phyloP scores from a whole-genome alignment of 2,888 invertebrate genomes.

The Mesochorus sp. region DNA sequence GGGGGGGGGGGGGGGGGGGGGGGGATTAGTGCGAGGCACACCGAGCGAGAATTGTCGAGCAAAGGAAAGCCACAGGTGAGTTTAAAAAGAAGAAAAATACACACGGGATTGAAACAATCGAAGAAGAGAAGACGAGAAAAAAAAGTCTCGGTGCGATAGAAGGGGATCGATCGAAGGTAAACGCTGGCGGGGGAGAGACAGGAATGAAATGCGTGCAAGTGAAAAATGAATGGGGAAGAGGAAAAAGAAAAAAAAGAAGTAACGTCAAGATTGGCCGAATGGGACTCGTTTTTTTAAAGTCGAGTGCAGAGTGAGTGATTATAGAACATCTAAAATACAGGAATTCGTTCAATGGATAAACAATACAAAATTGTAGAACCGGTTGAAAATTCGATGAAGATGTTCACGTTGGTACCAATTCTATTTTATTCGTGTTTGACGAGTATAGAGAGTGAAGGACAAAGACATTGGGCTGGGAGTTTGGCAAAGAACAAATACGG shows the following conservation, averaged over 20 bases:
- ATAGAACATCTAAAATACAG: background rate
- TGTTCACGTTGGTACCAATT: too few species aligned
- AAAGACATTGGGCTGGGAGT: too few species aligned
- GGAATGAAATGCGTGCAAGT: constrained; percentile 1
- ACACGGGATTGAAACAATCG: constrained; percentile 16
- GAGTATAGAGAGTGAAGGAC: too few species aligned
- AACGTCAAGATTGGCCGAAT: constrained; percentile 16
- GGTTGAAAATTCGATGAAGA: too few species aligned
- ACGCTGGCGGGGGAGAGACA: background rate
- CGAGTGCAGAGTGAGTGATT: too few species aligned
- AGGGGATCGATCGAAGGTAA: background rate
- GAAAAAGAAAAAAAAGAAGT: background rate
- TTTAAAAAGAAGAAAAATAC: constrained; percentile 9
- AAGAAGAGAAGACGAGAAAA: background rate
- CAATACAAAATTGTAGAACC: too few species aligned
- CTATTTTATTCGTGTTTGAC: too few species aligned
- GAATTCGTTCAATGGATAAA: background rate
- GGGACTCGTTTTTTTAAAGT: background rate
- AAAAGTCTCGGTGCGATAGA: background rate
- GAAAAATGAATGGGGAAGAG: constrained; percentile 1
- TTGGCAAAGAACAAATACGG: too few species aligned
- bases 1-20: too few species aligned
- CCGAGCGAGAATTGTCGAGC: background rate
- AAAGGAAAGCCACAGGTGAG: constrained; percentile 53
- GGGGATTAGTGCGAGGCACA: constrained; percentile 35